phyloP scores from a whole-genome alignment of 2,113 vertebrate species.

The Empidonax traillii region DNA sequence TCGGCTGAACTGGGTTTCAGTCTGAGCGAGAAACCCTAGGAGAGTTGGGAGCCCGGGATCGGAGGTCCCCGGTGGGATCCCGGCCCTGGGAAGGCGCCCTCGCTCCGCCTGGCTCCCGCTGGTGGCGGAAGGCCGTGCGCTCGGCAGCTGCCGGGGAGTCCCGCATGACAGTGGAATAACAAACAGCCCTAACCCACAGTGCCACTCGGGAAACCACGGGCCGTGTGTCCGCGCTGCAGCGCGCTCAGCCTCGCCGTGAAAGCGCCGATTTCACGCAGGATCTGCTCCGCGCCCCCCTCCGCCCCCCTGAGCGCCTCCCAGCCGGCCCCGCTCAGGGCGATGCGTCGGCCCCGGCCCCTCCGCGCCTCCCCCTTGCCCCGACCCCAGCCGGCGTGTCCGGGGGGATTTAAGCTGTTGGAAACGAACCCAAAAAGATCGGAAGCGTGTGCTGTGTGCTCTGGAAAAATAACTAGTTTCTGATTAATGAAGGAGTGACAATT shows the following conservation, averaged over 20 bases:
- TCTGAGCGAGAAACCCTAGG: background rate
- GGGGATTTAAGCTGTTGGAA: constrained; percentile 22
- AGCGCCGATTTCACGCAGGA: constrained; percentile 42
- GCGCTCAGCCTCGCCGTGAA: background rate
- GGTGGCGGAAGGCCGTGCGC: background rate
- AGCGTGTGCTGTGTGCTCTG: constrained; percentile 71
- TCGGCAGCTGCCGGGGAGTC: background rate
- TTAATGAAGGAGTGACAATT: constrained; percentile 83
- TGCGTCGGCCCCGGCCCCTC: background rate
- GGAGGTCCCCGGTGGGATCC: background rate
- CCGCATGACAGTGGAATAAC: background rate
- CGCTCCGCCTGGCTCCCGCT: background rate
- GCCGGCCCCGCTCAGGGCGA: background rate
- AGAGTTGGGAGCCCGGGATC: background rate
- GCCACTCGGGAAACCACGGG: background rate
- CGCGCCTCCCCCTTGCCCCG: background rate
- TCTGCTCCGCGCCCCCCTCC: background rate
- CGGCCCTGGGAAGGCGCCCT: background rate
- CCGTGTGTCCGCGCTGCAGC: background rate
- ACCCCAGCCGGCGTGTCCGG: background rate
- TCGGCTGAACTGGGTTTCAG: background rate
- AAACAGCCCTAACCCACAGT: background rate
- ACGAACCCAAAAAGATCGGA: constrained; percentile 63
- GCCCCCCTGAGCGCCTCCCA: background rate
- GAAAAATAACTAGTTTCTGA: constrained; percentile 75